Evolutionary conservation across 2,888 invertebrate species (phyloP), one percentile per base, ranked within the genome.

Genomic region (Caenorhabditis afra): DNA sequence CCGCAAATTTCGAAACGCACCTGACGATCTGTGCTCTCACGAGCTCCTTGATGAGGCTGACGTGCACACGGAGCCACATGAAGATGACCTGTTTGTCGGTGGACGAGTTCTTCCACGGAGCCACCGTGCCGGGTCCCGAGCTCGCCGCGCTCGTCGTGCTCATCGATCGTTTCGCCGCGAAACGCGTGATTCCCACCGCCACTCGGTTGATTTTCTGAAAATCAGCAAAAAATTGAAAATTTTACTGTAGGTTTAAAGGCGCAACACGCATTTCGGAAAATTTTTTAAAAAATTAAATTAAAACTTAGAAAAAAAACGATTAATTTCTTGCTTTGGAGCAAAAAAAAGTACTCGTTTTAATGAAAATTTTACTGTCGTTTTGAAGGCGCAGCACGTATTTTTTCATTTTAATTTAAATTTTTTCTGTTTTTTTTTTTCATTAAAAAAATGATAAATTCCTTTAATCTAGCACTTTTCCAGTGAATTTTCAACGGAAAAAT

Each of bases 141-240:
- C 57, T 55, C n/a, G 79, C 74, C 2, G 75, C 65, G 10, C 57
- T 64, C 11, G 68, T 74, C 3, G 84, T 71, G 10, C 80, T 79
- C 53, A 85, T 71, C 5, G 81, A 94, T 91, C 96, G 96, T 0
- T 96, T 93, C 55, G 95, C 95, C 0, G 96, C 96, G 55, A 97
- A 92, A 23, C 96, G 93, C 0, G 96, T 95, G 68, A 97, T 92
- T 0, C 96, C 97, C 2, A 96, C 96, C 0, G 97, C 96, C 23
- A 94, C 94, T 91, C 96, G 96, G 91, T 97, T 96, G 83, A 97
- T 95, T 92, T 96, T 97, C 64, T 58, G 49, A 1, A 57, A 62
- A 50, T 22, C 11, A 37, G 11, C 11, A 5, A 37, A 37, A 8
- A 37, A 5, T 5, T 5, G 37, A 8, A 37, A 37, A n/a, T n/a